Evolutionary conservation across 2,888 invertebrate species (phyloP).

Genomic region (Dioctria linearis): DNA sequence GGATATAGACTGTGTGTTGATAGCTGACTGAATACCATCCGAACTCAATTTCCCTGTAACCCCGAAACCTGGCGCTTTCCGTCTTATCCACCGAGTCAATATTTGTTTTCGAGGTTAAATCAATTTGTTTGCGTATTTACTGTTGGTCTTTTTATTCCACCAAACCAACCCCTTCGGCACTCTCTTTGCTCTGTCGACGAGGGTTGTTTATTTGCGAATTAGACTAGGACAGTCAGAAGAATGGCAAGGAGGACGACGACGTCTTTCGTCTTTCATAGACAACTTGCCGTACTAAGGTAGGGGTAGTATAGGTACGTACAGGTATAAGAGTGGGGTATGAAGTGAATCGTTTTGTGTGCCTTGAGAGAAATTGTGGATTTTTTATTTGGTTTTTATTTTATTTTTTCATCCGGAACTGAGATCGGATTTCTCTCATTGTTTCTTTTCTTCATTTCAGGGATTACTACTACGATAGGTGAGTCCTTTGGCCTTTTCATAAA

Average conservation of each 20-base stretch:
- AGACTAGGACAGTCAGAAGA: background rate
- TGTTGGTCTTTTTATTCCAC: slow-evolving; percentile 55
- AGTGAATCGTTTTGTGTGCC: slow-evolving; percentile 24
- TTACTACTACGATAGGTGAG: slow-evolving; percentile 75
- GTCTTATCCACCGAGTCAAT: slow-evolving; percentile 51
- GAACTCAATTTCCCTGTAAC: slow-evolving; percentile 46
- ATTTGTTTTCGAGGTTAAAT: slow-evolving; percentile 57
- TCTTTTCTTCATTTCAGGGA: slow-evolving; percentile 72
- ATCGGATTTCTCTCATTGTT: slow-evolving; percentile 47
- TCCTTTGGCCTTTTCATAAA: slow-evolving; percentile 21
- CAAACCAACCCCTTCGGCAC: slow-evolving; percentile 57
- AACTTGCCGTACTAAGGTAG: background rate
- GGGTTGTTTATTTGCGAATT: slow-evolving; percentile 53
- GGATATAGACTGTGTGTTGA: background rate
- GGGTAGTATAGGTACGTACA: too few relatives aligned
- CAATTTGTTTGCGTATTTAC: slow-evolving; percentile 59
- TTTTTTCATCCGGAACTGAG: background rate
- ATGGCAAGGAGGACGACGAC: background rate
- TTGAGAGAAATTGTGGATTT: slow-evolving; percentile 31
- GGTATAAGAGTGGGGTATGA: background rate
- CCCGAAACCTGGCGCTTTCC: slow-evolving; percentile 30
- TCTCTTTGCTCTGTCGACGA: slow-evolving; percentile 58
- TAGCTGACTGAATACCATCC: slow-evolving; percentile 28
- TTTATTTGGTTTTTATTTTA: background rate
- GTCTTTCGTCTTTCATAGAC: background rate